Evolutionary conservation across 2,113 vertebrate species (phyloP), one percentile per base, ranked within the genome.

Genomic region (Mungos mungo): DNA sequence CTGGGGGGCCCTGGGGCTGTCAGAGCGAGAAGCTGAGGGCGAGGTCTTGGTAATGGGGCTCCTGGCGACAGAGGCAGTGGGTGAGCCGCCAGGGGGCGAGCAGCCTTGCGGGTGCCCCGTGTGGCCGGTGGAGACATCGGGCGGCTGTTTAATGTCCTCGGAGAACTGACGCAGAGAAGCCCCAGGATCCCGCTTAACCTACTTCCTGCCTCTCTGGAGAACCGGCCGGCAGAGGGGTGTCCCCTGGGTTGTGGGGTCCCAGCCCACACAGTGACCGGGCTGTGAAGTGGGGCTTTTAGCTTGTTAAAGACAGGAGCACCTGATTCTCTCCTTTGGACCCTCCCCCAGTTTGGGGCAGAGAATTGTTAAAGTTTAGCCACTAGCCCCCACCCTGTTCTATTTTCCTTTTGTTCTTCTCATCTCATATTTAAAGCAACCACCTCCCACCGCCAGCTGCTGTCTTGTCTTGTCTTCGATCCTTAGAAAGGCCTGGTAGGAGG

Each of bases 371-470:
- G 74, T 89, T 47, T 12, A 83, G 79, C 87, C 93, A 15, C 25
- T 5, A 79, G 52, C 96, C 94, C 23, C 63, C 87, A 45, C 87
- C 85, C 74, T 57, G 95, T 90, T 88, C 96, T 88, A 84, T 79
- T 96, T 98, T 80, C 95, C 95, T 80, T 96, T 97, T 96, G 97
- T 97, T 95, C 97, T 84, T 79, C 57, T 81, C 74, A 14, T 82
- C 71, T 50, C 5, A 0, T 96, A 98, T 98, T 97, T 98, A 98
- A 97, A 90, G 97, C 85, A 96, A 33, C 98, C 96, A 16, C 97
- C 97, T 95, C 97, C 97, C 96, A 95, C 97, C 16, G 82, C 95
- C 97, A 97, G 97, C 96, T 98, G 97, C 97, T 41, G 38, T 13
- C 97, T 82, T 41, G 38, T 13, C 97, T 82, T 50, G 12, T 47